Evolutionary conservation across 2,888 invertebrate species (phyloP), one percentile per base, ranked within the genome.

Genomic region (Drosophila macrospina): DNA sequence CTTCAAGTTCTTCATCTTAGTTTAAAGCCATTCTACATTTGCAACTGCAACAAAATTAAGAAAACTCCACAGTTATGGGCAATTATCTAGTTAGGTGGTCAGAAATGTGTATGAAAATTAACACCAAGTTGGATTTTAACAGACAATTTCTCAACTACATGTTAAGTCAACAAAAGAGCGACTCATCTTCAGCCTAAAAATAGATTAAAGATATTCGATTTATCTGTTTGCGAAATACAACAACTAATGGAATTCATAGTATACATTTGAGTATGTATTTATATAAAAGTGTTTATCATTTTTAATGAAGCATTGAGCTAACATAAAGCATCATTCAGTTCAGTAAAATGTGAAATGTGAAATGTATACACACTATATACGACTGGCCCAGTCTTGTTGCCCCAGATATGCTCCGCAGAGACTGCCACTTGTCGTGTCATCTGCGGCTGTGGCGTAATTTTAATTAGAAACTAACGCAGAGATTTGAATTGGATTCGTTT

Each of bases 341-440:
- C 20, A 20, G n/a, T 57, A 28, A 39, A 34, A 36, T 44, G n/a
- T n/a, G n/a, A 20, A 20, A 20, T 20, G 15, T 61, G 36, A 30
- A 42, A 48, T 52, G 28, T 56, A 32, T 60, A 39, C 44, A 67
- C 5, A 71, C 4, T 41, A 47, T 34, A 55, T n/a, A 55, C 61
- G 55, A 32, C 42, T 57, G 64, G 7, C 34, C 39, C 64, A 55
- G 63, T 72, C 64, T 68, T 52, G 73, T 78, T 66, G 86, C 75
- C 82, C 82, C 85, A 82, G 64, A 84, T 84, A 84, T n/a, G n/a
- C 45, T 37, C 50, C 45, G 55, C 64, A 50, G 30, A 30, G 48
- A 42, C 72, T 68, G 66, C 66, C 60, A 63, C 67, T 57, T 63
- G 68, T 55, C 69, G 50, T 45, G 47, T 61, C 66, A 63, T 47